These are phyloP conservation scores for Pheosia tremula DNA, from an alignment of 2,888 invertebrate genomes.

Conservation along the genomic window DNA sequence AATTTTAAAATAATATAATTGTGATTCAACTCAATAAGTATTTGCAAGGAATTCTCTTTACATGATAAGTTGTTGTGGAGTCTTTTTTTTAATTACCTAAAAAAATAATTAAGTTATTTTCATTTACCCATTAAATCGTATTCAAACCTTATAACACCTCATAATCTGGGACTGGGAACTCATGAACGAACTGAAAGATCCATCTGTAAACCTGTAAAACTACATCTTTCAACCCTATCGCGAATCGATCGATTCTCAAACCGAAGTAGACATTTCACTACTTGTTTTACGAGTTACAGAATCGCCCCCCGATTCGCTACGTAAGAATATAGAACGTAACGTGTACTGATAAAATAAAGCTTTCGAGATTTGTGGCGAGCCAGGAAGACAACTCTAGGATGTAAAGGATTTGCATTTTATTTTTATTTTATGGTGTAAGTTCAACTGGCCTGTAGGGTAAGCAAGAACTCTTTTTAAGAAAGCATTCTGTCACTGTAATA, in stretches of 20 bases:
- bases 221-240: slow-evolving; percentile 2
- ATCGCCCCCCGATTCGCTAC: slow-evolving; percentile 59
- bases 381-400: slow-evolving; percentile 38
- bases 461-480: neutral
- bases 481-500: too few relatives aligned
- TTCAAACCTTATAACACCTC: too few relatives aligned
- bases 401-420: slow-evolving; percentile 39
- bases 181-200: too few relatives aligned
- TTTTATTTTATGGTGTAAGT: neutral
- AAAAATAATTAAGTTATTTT: too few relatives aligned
- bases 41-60: too few relatives aligned
- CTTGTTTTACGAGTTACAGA: slow-evolving; percentile 66
- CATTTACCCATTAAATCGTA: too few relatives aligned
- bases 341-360: slow-evolving; percentile 62
- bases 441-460: neutral
- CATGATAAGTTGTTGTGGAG: too few relatives aligned
- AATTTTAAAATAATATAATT: too few relatives aligned
- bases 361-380: slow-evolving; percentile 52
- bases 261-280: slow-evolving; percentile 64
- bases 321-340: slow-evolving; percentile 44
- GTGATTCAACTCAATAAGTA: too few relatives aligned
- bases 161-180: too few relatives aligned
- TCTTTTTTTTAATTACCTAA: too few relatives aligned
- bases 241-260: slow-evolving; percentile 61
- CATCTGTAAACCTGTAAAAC: slow-evolving; percentile 6